Percentiles rank a stretch among this genome's conserved stretches.
These are phyloP conservation scores for Drosophila equinoxialis DNA, from an alignment of 1,140 invertebrate genomes.

Conservation along the genomic window DNA sequence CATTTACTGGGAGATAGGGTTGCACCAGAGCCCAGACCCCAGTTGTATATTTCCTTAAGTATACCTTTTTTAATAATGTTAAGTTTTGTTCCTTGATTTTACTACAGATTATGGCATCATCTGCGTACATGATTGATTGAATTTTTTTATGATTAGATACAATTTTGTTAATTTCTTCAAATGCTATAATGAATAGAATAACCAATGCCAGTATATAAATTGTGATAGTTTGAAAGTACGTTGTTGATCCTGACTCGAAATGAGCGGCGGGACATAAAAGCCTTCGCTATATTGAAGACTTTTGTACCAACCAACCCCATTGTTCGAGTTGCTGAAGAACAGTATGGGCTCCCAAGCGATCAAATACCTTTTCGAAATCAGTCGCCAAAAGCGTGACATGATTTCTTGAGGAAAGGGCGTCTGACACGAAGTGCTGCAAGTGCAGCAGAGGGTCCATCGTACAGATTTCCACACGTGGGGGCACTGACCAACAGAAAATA, in stretches of 20 bases:
- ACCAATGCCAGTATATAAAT: background rate
- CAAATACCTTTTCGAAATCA: slow-evolving; percentile 38
- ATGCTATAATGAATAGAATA: slow-evolving; percentile 14
- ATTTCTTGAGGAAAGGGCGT: slow-evolving; percentile 27
- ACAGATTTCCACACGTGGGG: too few relatives aligned
- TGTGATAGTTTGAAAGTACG: slow-evolving; percentile 5
- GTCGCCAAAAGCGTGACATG: slow-evolving; percentile 27
- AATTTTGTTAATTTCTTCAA: slow-evolving; percentile 21
- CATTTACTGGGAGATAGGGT: background rate
- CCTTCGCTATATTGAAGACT: background rate
- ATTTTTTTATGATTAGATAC: slow-evolving; percentile 16
- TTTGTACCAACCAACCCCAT: slow-evolving; percentile 10
- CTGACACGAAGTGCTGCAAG: slow-evolving; percentile 29
- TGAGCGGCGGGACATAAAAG: slow-evolving; percentile 11
- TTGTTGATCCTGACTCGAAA: slow-evolving; percentile 18
- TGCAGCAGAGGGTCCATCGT: slow-evolving; percentile 34
- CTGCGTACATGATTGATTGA: slow-evolving; percentile 20
- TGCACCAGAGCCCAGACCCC: slow-evolving; percentile 1
- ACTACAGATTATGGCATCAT: slow-evolving; percentile 21
- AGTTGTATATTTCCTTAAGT: slow-evolving; percentile 10
- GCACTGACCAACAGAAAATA: too few relatives aligned
- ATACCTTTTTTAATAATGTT: background rate
- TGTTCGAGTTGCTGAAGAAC: slow-evolving; percentile 24
- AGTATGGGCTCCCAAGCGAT: slow-evolving; percentile 29
- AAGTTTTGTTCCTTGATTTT: slow-evolving; percentile 1